Evolutionary conservation across 2,888 invertebrate genomes (phyloP).

Genomic region (Drosophila demipolita): DNA sequence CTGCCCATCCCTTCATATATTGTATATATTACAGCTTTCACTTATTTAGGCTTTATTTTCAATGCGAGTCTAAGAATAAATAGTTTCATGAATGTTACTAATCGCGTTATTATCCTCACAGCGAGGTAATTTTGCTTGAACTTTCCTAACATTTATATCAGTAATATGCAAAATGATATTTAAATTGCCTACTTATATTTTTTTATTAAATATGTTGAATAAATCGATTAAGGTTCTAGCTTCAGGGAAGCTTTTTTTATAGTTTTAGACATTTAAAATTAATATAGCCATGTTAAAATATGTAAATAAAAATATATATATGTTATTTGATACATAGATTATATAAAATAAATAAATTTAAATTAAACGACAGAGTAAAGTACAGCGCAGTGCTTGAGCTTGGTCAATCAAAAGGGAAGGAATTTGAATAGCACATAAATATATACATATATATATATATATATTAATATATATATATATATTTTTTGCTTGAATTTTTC

Average conservation of each 20-base stretch:
- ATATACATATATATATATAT: neutral
- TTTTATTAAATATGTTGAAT: neutral
- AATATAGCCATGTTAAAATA: neutral
- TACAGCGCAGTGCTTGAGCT: neutral
- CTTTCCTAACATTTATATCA: neutral
- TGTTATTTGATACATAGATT: neutral
- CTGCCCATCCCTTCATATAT: slow-evolving; percentile 14
- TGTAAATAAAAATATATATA: neutral
- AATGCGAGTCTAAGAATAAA: slow-evolving; percentile 23
- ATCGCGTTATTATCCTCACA: slow-evolving; percentile 26
- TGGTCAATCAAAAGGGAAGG: neutral
- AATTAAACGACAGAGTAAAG: neutral
- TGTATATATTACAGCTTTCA: slow-evolving; percentile 33
- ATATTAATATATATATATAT: neutral
- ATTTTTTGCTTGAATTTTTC: slow-evolving; percentile 3
- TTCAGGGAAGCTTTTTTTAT: too few relatives aligned
- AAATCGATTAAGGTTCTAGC: neutral
- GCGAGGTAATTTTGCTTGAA: neutral
- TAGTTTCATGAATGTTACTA: slow-evolving; percentile 42
- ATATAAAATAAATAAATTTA: neutral
- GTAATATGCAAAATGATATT: neutral
- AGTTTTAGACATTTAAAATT: neutral
- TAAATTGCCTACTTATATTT: neutral
- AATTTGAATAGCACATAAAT: neutral
- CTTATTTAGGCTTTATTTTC: slow-evolving; percentile 30